These are phyloP conservation scores for Hydropsyche tenuis DNA, from an alignment of 1,140 invertebrate species.

Conservation along the genomic window DNA sequence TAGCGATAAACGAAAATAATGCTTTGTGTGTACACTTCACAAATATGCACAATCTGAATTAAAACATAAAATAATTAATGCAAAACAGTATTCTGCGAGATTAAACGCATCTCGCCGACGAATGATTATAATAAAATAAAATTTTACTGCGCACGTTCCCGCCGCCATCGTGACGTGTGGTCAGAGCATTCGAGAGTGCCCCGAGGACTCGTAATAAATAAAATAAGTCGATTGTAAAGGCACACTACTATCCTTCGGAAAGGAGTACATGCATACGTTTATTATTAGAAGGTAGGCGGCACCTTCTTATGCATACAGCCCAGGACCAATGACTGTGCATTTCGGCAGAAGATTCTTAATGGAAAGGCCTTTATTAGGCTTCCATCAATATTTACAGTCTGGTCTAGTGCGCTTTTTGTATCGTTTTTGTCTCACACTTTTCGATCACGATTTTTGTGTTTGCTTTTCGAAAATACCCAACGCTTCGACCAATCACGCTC, in stretches of 20 bases:
- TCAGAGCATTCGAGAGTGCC: constrained; percentile 19
- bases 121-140: background rate
- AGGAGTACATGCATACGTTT: background rate
- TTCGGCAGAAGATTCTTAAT: constrained; percentile 16
- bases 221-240: constrained; percentile 35
- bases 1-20: no score
- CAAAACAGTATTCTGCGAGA: no score
- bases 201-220: constrained; percentile 25
- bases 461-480: background rate
- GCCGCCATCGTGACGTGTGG: constrained; percentile 6
- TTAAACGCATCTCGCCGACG: no score
- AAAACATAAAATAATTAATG: no score
- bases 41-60: no score
- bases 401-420: constrained; percentile 17
- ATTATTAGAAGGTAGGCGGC: constrained; percentile 14
- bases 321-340: constrained; percentile 34
- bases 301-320: background rate
- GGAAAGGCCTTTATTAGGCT: constrained; percentile 39
- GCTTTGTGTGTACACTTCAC: no score
- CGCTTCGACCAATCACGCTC: background rate
- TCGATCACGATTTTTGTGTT: constrained; percentile 31
- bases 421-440: background rate
- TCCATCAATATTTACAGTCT: constrained; percentile 39
- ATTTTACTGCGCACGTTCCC: background rate
- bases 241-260: background rate